Evolutionary conservation across 2,113 vertebrate genomes (phyloP).

Genomic region (Tauraco erythrolophus): DNA sequence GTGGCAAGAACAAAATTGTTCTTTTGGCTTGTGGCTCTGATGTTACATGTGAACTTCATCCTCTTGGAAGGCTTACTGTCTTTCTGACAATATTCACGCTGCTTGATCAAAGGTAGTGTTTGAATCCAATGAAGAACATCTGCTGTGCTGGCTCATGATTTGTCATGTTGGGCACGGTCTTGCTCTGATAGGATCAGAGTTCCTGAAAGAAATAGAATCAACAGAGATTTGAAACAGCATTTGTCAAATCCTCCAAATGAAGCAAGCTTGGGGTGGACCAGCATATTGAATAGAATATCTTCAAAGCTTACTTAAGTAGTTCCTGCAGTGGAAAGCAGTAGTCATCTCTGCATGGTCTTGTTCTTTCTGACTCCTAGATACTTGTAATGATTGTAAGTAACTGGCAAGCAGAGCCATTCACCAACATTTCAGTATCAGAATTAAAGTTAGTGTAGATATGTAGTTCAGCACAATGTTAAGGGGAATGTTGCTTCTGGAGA

Average conservation of each 20-base stretch:
- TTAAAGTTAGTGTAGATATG: background rate
- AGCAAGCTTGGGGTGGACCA: background rate
- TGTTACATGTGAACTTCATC: background rate
- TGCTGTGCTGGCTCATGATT: background rate
- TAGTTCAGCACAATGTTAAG: background rate
- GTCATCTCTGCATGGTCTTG: background rate
- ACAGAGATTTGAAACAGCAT: background rate
- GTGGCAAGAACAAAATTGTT: background rate
- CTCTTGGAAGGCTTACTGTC: background rate
- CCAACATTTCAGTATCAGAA: background rate
- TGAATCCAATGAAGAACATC: background rate
- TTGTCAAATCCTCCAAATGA: background rate
- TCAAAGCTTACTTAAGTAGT: background rate
- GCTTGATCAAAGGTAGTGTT: background rate
- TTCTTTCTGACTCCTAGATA: background rate
- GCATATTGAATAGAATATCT: background rate
- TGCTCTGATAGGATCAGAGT: background rate
- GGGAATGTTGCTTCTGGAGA: background rate
- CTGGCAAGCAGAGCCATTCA: background rate
- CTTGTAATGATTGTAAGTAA: background rate
- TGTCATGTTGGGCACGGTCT: rapidly evolving
- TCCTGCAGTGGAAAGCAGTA: background rate
- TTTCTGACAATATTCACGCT: background rate
- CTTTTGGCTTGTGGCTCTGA: background rate
- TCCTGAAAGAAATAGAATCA: background rate